phyloP scores from a whole-genome alignment of 2,797 vertebrate species.

The Ibycter americanus region DNA sequence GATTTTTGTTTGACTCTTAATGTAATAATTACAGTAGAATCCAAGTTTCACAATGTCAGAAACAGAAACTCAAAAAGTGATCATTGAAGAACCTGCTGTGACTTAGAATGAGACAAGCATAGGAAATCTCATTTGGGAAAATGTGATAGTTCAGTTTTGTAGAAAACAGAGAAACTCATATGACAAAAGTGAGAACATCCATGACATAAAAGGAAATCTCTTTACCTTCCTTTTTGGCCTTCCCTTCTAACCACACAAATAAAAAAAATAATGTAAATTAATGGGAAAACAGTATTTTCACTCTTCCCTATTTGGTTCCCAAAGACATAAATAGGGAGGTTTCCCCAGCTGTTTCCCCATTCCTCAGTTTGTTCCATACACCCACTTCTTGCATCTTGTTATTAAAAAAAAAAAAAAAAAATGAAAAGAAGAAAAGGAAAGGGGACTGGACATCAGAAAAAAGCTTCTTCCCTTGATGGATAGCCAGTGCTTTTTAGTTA shows the following conservation, averaged over 20 bases:
- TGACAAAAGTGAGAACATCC: neutral
- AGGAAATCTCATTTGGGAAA: neutral
- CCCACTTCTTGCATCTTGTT: neutral
- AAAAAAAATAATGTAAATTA: neutral
- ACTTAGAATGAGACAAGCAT: neutral
- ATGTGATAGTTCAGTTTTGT: neutral
- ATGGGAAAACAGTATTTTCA: neutral
- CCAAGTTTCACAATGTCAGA: neutral
- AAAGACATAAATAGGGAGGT: fast-evolving
- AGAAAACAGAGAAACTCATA: neutral
- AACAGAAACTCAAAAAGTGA: neutral
- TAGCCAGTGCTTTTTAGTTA: neutral
- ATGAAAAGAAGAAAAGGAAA: neutral
- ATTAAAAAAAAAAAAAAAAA: neutral
- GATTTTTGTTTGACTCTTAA: neutral
- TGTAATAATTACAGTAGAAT: neutral
- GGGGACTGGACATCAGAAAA: neutral
- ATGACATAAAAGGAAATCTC: neutral
- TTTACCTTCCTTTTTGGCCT: neutral
- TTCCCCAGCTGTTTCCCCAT: neutral
- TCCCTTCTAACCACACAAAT: neutral
- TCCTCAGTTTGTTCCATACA: neutral
- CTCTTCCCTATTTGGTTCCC: neutral
- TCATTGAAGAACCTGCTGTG: neutral
- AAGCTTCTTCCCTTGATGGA: neutral